Evolutionary conservation across 2,797 vertebrate species (phyloP).

Genomic region (Myotis planiceps): DNA sequence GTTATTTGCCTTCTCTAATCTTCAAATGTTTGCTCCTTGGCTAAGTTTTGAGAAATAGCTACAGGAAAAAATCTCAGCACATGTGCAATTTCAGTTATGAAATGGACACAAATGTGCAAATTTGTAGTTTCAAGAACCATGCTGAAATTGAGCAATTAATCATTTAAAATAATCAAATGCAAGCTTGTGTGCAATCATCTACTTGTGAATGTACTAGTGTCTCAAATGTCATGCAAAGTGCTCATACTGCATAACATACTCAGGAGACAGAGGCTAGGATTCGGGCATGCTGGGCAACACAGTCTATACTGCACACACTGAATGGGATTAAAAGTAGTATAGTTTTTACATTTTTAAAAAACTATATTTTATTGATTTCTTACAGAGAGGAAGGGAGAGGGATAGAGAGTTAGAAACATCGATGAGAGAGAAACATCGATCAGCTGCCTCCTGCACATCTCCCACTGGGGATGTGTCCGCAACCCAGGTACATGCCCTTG

Average conservation of each 20-base stretch:
- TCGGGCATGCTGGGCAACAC: neutral
- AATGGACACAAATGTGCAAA: neutral
- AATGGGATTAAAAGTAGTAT: neutral
- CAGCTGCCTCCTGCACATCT: too few species aligned
- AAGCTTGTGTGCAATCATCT: neutral
- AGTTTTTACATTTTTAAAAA: too few species aligned
- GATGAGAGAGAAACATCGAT: too few species aligned
- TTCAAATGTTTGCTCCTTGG: neutral
- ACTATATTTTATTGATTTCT: too few species aligned
- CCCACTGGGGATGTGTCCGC: too few species aligned
- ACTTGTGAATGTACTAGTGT: neutral
- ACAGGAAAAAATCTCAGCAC: neutral
- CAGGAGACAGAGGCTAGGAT: neutral
- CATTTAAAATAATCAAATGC: neutral
- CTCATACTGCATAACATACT: neutral
- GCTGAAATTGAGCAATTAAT: neutral
- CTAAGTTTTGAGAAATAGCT: conserved; percentile 10
- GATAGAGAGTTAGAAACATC: too few species aligned
- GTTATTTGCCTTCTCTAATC: neutral
- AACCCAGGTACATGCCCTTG: too few species aligned
- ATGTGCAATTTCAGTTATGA: neutral
- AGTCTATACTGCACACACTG: neutral
- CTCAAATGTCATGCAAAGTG: neutral
- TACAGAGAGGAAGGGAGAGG: too few species aligned
- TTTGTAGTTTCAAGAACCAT: neutral